Base-by-base conservation (phyloP, 1,140 invertebrate species). In the Coenobita brevimanus region DNA sequence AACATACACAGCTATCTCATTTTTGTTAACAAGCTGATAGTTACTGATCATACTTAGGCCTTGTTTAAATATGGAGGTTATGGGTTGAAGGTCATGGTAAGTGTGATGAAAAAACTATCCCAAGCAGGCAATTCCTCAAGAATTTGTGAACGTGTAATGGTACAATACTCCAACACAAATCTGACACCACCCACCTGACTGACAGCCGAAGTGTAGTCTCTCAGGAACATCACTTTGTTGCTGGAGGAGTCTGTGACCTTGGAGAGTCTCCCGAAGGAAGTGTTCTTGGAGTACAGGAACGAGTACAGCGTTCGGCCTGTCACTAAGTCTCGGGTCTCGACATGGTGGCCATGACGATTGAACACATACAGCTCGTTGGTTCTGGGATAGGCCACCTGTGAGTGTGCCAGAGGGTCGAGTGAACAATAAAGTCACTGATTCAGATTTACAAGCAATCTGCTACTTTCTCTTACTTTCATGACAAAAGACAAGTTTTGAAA, bases 231-330 rank as follows among this genome's bases (percentile, higher is more conserved):
- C 89, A 98, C 96, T 93, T 99, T 97, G 92, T 98, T 99, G 21
- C 97, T 97, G 21, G 97, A 97, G 73, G 96, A 96, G 92, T 99
- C 98, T 0, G 96, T 97, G 0, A 99, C 97, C 3, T 96, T 97
- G 0, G 96, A 97, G 30, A 99, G 93, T 92, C 98, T 97, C 0
- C 98, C 98, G 91, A 98, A 98, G 91, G 97, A 98, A 1, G 97
- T 98, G 91, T 99, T 99, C 92, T 99, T 98, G 27, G 96, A 98
- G 93, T 99, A 99, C 1, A 98, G 94, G 93, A 99, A 99, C 38
- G 97, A 97, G 92, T 99, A 99, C 91, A 97, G 95, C 0, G 96
- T 96, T 93, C 97, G 97, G 36, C 97, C 97, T 0, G 97, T 98
- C 57, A 97, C 96, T 60, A 99, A 93, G 92, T 98, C 97, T 92